Base-by-base conservation (phyloP, 2,113 vertebrate species). In the Porphyrio hochstetteri region DNA sequence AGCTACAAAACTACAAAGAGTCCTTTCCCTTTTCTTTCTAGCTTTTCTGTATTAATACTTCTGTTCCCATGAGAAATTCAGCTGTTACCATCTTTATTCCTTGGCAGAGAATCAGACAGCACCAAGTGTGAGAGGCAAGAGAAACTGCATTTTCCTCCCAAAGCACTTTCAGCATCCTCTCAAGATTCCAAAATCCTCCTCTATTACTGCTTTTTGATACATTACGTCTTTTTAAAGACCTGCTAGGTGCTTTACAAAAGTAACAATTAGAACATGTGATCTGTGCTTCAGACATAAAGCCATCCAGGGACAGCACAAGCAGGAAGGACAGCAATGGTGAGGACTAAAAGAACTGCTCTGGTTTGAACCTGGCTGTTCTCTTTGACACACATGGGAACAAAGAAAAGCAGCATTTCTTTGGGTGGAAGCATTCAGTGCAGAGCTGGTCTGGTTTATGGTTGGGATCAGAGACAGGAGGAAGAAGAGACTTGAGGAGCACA, bases 61-160 rank as follows among this genome's bases (percentile, higher is more conserved):
- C 23, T 48, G 72, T 56, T 91, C 80, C 68, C 77, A 52, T 21
- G 81, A 91, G 88, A 71, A 88, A 95, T 68, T 95, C 86, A 95
- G 64, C 77, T 82, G 42, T 81, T 84, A 60, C 52, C 72, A 84
- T 57, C 94, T 86, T 84, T 19, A 76, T 8, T 88, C 53, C 69
- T 86, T 91, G 63, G 82, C 82, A 81, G 35, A 56, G 28, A 74
- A 72, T 61, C 92, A 95, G 67, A 65, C 55, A 74, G 56, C 1
- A 83, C 18, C 46, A 60, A 81, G 60, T 4, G 15, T 7, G 84
- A 92, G 33, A 75, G 67, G 46, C 8, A 5, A 77, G 57, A 78
- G 64, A 86, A 92, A 60, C 13, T 1, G 0, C n/a, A 28, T 93
- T 80, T 80, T 52, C 36, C 24, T 90, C 46, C 68, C 56, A 13